phyloP scores from a whole-genome alignment of 2,888 invertebrate species.

The Microctonus brassicae region DNA sequence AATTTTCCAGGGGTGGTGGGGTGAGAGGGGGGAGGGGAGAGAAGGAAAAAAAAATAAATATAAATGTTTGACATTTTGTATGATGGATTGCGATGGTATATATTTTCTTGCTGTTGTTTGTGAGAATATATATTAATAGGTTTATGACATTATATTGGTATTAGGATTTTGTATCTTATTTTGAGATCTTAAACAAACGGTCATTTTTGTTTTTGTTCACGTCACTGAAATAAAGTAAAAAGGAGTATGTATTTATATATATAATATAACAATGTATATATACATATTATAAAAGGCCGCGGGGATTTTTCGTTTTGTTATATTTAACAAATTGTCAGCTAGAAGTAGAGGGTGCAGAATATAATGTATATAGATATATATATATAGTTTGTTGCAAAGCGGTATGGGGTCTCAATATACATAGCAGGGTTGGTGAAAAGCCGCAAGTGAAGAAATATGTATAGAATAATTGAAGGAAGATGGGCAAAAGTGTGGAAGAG shows the following conservation, averaged over 20 bases:
- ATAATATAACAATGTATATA: too few relatives aligned
- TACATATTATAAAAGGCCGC: too few relatives aligned
- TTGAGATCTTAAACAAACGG: constrained; percentile 10
- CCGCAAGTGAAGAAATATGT: constrained; percentile 6
- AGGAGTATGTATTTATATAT: not conserved
- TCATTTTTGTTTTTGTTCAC: not conserved
- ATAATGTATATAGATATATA: too few relatives aligned
- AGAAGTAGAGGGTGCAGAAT: constrained; percentile 24
- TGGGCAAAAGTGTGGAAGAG: not conserved
- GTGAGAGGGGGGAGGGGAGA: not conserved
- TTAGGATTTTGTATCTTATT: constrained; percentile 15
- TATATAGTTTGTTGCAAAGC: constrained; percentile 19
- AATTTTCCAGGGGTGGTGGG: too few relatives aligned
- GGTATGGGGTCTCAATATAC: constrained; percentile 26
- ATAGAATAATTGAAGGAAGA: constrained; percentile 10
- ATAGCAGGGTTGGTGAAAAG: constrained; percentile 31
- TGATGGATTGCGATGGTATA: not conserved
- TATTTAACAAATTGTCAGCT: constrained; percentile 27
- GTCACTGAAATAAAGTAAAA: not conserved
- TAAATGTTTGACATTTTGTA: not conserved
- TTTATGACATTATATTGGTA: not conserved
- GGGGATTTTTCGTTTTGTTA: too few relatives aligned
- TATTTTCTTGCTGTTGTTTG: not conserved
- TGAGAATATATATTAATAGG: too few relatives aligned
- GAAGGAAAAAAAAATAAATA: not conserved